Evolutionary conservation across 2,797 vertebrate genomes (phyloP).

Genomic region (Pogonophryne albipinna): DNA sequence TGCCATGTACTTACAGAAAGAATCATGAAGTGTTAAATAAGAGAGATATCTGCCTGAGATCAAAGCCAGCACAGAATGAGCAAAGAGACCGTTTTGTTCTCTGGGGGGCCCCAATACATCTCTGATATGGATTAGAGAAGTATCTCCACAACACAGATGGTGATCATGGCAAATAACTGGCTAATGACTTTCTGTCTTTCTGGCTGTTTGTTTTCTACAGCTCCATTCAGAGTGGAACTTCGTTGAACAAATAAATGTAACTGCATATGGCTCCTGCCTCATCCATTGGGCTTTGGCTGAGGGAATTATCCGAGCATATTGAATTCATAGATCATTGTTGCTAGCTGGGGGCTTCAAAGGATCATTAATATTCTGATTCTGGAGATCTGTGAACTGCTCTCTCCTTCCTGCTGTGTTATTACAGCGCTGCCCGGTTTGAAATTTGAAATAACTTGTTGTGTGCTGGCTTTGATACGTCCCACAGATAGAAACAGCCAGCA

Average conservation of each 20-base stretch:
- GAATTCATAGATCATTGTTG: conserved; percentile 82
- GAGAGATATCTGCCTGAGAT: conserved; percentile 48
- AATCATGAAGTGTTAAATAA: conserved; percentile 60
- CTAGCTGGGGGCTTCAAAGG: conserved; percentile 73
- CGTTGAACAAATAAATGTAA: conserved; percentile 75
- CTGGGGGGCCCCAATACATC: conserved; percentile 20
- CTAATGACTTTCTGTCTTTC: conserved; percentile 62
- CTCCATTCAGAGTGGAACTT: conserved; percentile 56
- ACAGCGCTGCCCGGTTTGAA: conserved; percentile 25
- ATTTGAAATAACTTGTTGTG: conserved; percentile 48
- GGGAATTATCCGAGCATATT: conserved; percentile 76
- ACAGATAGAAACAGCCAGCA: conserved; percentile 8
- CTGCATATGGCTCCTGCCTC: conserved; percentile 51
- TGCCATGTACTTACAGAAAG: conserved; percentile 25
- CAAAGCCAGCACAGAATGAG: conserved; percentile 39
- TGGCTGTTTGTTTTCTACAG: conserved; percentile 50
- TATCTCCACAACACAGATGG: conserved; percentile 50
- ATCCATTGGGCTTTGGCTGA: conserved; percentile 65
- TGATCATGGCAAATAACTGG: conserved; percentile 57
- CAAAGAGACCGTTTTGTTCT: conserved; percentile 45
- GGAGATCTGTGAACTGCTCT: conserved; percentile 59
- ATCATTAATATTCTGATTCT: conserved; percentile 79
- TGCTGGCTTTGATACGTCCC: conserved; percentile 28
- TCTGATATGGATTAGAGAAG: conserved; percentile 51
- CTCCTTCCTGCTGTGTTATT: conserved; percentile 53